Evolutionary conservation across 2,113 vertebrate species (phyloP), one percentile per base, ranked within the genome.

Genomic region (Colossoma macropomum): DNA sequence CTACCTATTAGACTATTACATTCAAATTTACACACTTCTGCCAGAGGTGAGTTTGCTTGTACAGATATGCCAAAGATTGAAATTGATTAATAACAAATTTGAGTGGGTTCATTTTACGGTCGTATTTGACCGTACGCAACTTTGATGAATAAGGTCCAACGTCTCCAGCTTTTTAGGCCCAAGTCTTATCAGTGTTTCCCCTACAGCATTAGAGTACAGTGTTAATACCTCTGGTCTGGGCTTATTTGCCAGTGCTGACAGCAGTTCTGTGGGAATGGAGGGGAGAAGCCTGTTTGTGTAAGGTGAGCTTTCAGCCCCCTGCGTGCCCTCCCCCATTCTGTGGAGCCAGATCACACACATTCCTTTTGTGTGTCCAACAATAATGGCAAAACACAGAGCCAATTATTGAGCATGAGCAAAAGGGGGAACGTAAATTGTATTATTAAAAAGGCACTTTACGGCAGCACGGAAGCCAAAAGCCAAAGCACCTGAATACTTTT

Each of bases 181-280:
- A n/a, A n/a, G n/a, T n/a, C n/a, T 4, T 45, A 10, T 41, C 65
- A 38, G 30, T 27, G 68, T 78, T 41, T 73, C 45, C 52, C 73
- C 19, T 52, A 1, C 62, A 75, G 28, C 75, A 75, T 80, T 52
- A 66, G 25, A 75, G 54, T 15, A 38, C n/a, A 48, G 48, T 63
- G 52, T 56, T 65, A 60, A 76, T 59, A 71, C 59, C 74, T 27
- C 15, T 38, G 32, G 59, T 60, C 70, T 71, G 41, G 66, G 32
- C 73, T 45, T 87, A 79, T 85, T 87, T 34, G 16, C 63, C 45
- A 54, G 69, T 60, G 63, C 32, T 85, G 80, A 80, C 27, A 83
- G 77, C 70, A 72, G 56, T 66, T 45, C n/a, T 48, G 48, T 63
- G 82, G 66, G 66, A 70, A 83, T 71, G 15, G 41, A 63, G 82